Evolutionary conservation across 2,113 vertebrate species (phyloP).

Genomic region (Tenrec ecaudatus): DNA sequence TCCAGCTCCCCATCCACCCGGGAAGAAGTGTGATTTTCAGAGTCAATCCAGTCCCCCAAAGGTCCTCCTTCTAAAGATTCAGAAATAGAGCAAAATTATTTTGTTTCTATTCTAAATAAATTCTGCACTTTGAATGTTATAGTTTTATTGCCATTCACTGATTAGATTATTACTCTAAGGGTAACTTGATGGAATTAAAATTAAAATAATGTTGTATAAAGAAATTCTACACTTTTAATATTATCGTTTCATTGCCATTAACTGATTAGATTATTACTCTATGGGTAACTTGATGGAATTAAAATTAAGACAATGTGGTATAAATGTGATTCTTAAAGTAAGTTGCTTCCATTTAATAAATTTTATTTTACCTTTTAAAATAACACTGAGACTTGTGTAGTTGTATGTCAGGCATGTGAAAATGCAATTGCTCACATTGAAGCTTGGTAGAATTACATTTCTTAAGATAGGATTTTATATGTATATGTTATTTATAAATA

Average conservation of each 20-base stretch:
- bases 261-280: neutral
- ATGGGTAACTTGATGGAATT: neutral
- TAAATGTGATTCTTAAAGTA: slow-evolving; percentile 8
- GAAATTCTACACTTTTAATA: neutral
- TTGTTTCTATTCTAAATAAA: neutral
- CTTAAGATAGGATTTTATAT: neutral
- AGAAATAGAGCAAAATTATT: neutral
- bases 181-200: neutral
- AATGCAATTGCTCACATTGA: neutral
- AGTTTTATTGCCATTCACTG: neutral
- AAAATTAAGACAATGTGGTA: too few relatives aligned
- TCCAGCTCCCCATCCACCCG: neutral
- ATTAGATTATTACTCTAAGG: neutral
- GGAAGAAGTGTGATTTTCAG: neutral
- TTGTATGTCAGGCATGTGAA: neutral
- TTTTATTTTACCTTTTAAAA: slow-evolving; percentile 18
- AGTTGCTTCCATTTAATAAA: neutral
- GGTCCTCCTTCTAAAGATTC: neutral
- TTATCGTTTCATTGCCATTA: neutral
- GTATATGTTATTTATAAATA: slow-evolving; percentile 4
- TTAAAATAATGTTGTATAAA: neutral
- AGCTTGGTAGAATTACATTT: neutral
- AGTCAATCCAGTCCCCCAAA: neutral
- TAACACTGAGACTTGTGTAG: neutral
- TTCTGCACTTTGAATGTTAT: neutral